Evolutionary conservation across 2,797 vertebrate genomes (phyloP), one percentile per base, ranked within the genome.

Genomic region (Poeciliopsis paucimaculata): DNA sequence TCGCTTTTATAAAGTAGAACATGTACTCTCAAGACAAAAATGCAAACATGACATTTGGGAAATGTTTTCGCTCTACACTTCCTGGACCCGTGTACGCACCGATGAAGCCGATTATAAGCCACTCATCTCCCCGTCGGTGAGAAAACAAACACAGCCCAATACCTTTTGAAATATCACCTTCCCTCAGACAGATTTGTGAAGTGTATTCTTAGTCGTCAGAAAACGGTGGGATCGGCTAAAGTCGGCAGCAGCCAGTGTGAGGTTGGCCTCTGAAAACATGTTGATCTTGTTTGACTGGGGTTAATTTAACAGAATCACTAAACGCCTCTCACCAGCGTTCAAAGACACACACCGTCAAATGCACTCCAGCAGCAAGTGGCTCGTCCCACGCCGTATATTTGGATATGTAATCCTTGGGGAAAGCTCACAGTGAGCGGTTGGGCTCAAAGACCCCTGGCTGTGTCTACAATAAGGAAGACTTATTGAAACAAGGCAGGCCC

Each of bases 401-500:
- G 87, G 92, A 91, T 90, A 89, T 94, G 93, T 93, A 93, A 93
- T 93, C 92, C 92, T 87, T 87, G 91, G 90, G 86, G 92, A 93
- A 53, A 93, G 91, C 89, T 84, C 77, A 78, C 80, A 82, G 89
- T 88, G 88, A 91, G 87, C 64, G 88, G 85, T 53, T 87, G 13
- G 5, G 85, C 92, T 94, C 90, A 91, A 91, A 94, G 93, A 86
- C 91, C 90, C 79, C 93, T 71, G 76, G 83, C 94, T 88, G 93
- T 88, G 92, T 82, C 88, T 91, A 93, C 93, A 95, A 94, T 95
- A 94, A 94, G 94, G 90, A 84, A 86, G 91, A 86, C 91, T 91
- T 88, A 91, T 94, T 93, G 93, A 94, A 94, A 94, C 90, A 93
- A 94, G 92, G 88, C 91, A 92, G 94, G 92, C 93, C 92, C 93